Evolutionary conservation across 2,888 invertebrate genomes (phyloP).

Genomic region (Osedax frankpressi): DNA sequence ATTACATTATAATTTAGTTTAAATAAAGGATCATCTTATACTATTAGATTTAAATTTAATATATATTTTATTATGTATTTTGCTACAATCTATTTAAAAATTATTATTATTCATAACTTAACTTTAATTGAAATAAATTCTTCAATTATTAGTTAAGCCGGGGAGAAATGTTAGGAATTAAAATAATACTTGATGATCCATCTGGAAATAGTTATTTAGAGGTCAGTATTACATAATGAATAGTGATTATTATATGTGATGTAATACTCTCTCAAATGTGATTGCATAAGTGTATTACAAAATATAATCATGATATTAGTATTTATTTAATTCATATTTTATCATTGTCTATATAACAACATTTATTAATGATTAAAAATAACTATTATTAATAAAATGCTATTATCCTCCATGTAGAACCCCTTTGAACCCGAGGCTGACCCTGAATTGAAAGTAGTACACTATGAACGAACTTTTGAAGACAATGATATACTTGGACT

Average conservation of each 20-base stretch:
- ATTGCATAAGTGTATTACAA: too few relatives aligned
- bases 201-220: constrained; percentile 93
- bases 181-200: constrained; percentile 81
- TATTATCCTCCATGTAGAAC: constrained; percentile 51
- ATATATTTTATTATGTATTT: neutral
- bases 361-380: too few relatives aligned
- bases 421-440: constrained; percentile 53
- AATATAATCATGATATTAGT: too few relatives aligned
- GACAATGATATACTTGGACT: constrained; percentile 84
- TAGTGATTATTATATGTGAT: too few relatives aligned
- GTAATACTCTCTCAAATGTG: too few relatives aligned
- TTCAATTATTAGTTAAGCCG: constrained; percentile 49
- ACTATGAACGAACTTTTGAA: constrained; percentile 70
- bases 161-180: constrained; percentile 53
- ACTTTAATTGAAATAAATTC: neutral
- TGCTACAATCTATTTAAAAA: neutral
- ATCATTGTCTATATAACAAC: too few relatives aligned
- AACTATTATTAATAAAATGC: neutral
- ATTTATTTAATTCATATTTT: too few relatives aligned
- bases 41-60: neutral
- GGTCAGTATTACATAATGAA: constrained; percentile 30
- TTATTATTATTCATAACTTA: neutral
- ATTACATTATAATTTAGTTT: too few relatives aligned
- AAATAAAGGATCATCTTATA: neutral
- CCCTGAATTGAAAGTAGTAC: constrained; percentile 56